Conservation (phyloP, 2,113 vertebrate genomes). For the Pomatorhinus ruficollis region DNA sequence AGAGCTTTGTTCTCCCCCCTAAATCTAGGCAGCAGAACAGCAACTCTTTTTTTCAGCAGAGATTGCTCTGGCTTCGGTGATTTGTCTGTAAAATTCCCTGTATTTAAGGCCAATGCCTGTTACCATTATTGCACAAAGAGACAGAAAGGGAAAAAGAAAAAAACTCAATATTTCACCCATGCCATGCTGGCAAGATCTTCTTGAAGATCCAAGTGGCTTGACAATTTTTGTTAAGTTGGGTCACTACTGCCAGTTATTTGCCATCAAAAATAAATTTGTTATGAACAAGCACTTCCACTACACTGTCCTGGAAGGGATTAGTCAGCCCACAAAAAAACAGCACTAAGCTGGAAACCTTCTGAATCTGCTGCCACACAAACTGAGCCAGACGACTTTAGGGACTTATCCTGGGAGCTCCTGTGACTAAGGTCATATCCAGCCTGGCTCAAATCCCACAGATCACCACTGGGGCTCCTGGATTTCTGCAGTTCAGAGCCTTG, state of each 20-base stretch:
- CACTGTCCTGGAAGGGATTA: neutral
- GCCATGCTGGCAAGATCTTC: neutral
- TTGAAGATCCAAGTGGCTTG: neutral
- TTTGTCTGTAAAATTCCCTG: neutral
- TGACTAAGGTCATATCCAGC: neutral
- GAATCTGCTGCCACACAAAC: neutral
- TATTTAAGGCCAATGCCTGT: neutral
- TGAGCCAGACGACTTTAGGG: neutral
- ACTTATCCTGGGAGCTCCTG: neutral
- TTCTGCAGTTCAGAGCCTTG: neutral
- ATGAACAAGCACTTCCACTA: neutral
- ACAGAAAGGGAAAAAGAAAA: neutral
- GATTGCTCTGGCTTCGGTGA: neutral
- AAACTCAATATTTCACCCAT: neutral
- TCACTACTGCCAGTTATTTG: neutral
- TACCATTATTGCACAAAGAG: neutral
- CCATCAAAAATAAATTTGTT: neutral
- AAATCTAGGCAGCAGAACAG: neutral
- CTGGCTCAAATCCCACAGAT: neutral
- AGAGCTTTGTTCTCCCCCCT: neutral
- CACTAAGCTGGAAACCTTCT: neutral
- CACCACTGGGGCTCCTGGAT: neutral
- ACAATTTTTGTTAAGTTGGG: neutral
- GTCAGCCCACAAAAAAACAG: neutral
- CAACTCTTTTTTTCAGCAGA: neutral